Evolutionary conservation across 2,888 invertebrate species (phyloP), one percentile per base, ranked within the genome.

Genomic region (Hydroisotoma schaefferi): DNA sequence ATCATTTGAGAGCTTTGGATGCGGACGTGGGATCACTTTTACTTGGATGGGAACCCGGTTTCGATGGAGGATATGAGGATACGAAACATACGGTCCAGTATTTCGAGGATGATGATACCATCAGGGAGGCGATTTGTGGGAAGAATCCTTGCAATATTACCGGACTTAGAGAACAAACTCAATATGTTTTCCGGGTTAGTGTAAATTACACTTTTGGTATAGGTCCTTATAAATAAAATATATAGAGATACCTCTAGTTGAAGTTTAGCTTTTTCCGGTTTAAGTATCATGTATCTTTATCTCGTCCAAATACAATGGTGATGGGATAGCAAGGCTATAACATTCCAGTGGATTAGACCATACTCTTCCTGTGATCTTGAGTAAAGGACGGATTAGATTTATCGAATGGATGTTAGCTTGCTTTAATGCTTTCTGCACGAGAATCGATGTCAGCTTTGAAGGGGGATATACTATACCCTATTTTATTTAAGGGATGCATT

Each of bases 1-100:
- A 83, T 4, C 84, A 85, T 61, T 77, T 92, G 25, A 81, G 83
- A 2, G 84, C 87, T 10, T 81, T 86, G 59, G 86, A 87, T 74
- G 83, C 87, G 0, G 90, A 90, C 0, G 87, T 87, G 15, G 87
- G 87, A 57, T 88, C 83, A 74, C 88, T 92, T 0, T 85, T 88
- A 0, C 79, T 94, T 22, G 82, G 84, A 59, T 94, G 93, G 93
- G 88, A 89, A 74, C 85, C 90, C 0, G 93, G 93, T 0, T 94
- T 94, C 76, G 90, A 94, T 76, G 94, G 94, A 0, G 94, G 94
- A 0, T 78, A 91, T 56, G 84, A 85, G 49, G 89, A 87, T 73
- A 93, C 92, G 0, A 91, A 90, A 75, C 91, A 89, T 78, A 89
- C 89, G 74, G 87, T 91, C n/a, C 84, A 86, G 29, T 91, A 89